Evolutionary conservation across 2,113 vertebrate genomes (phyloP).

Genomic region (Typhlomys cinereus): DNA sequence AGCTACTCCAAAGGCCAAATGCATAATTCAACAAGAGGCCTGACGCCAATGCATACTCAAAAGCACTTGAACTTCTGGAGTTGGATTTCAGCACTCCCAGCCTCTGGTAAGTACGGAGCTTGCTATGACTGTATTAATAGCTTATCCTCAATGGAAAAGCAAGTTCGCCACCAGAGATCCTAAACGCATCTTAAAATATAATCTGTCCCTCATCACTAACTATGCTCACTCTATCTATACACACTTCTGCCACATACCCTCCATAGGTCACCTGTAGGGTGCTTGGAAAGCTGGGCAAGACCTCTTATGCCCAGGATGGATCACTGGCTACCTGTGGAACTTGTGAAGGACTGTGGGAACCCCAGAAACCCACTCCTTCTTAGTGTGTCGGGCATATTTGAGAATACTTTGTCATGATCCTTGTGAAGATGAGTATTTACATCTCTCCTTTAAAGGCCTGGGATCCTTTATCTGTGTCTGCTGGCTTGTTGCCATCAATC

Average conservation of each 20-base stretch:
- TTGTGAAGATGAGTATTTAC: background rate
- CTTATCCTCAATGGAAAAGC: background rate
- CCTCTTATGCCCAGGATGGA: background rate
- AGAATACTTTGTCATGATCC: background rate
- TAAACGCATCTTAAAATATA: background rate
- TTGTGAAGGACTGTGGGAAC: background rate
- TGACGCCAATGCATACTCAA: background rate
- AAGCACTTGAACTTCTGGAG: background rate
- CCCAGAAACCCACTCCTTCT: background rate
- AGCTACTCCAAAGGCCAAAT: conserved; percentile 1
- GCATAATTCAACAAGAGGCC: background rate
- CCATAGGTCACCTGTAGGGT: background rate
- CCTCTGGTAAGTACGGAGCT: background rate
- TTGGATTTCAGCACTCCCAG: background rate
- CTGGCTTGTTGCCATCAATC: background rate
- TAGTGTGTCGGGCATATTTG: background rate
- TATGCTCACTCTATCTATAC: background rate
- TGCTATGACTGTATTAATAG: background rate
- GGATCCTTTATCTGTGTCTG: background rate
- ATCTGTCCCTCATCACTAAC: background rate
- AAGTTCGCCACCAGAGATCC: background rate
- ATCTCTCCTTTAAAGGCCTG: background rate
- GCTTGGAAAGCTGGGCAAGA: background rate
- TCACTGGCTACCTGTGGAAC: background rate
- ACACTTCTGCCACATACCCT: background rate